Base-by-base conservation (phyloP, 2,888 invertebrate species). In the Melanostoma mellinum region DNA sequence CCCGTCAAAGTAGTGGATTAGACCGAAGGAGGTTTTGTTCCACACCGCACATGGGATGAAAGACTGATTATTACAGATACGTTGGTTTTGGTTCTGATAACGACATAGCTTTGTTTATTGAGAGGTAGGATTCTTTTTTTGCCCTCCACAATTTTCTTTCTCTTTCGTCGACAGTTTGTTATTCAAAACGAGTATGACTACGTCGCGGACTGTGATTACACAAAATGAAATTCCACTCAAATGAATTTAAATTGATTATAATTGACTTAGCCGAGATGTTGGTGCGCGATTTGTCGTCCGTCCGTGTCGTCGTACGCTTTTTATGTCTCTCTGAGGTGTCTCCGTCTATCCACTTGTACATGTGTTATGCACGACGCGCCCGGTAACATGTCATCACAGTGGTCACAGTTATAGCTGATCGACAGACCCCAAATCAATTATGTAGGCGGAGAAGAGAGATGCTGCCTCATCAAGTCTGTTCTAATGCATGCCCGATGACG, bases 241-340 rank as follows among this genome's bases (percentile, higher is more conserved):
- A 79, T 84, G 79, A 79, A 79, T 84, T 79, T 84, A 79, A 84
- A 84, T 84, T 84, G 84, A 84, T 79, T 79, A 79, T 84, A 84
- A 84, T 84, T 84, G 79, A 78, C 84, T 79, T 79, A 79, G 71
- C 74, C 71, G 84, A 65, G 63, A 73, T 82, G 82, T 69, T 82
- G 69, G 46, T 82, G 46, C 6, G 73, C 63, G 82, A 82, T 78
- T 77, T 82, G 72, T 65, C 52, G 82, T 82, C 52, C 63, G 73
- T n/a, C n/a, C n/a, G n/a, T n/a, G n/a, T 56, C 82, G 73, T 56
- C 82, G 73, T 52, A 56, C 52, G 69, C 82, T 73, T 82, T 20
- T 69, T 55, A 58, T 82, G 68, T 60, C 40, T 73, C 68, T 72
- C 38, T 42, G 52, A 78, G 78, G 82, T 78, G 73, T 82, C 63